Percentiles rank a stretch among this genome's conserved stretches.
phyloP scores from a whole-genome alignment of 1,140 invertebrate genomes.

The Batillaria attramentaria region DNA sequence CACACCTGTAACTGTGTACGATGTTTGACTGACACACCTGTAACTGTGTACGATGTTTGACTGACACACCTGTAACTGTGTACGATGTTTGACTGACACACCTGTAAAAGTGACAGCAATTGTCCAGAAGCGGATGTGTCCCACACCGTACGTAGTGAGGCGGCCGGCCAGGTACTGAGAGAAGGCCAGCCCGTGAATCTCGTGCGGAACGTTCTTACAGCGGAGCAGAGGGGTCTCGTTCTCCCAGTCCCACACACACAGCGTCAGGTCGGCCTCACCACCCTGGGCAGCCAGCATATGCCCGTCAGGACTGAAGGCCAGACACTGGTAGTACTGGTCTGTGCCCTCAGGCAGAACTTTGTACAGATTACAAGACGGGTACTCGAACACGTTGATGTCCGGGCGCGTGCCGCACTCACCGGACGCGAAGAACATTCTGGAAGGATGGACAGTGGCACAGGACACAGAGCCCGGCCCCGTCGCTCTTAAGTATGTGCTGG shows the following conservation, averaged over 20 bases:
- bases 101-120: slow-evolving; percentile 90
- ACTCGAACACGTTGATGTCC: slow-evolving; percentile 60
- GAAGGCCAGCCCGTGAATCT: slow-evolving; percentile 82
- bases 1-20: too few species aligned
- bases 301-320: slow-evolving; percentile 83
- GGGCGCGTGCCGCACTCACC: slow-evolving; percentile 36
- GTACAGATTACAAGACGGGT: slow-evolving; percentile 71
- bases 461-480: slow-evolving; percentile 25
- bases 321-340: slow-evolving; percentile 77
- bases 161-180: slow-evolving; percentile 81
- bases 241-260: slow-evolving; percentile 90
- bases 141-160: slow-evolving; percentile 81
- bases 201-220: slow-evolving; percentile 81
- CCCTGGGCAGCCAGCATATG: slow-evolving; percentile 84
- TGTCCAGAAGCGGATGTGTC: slow-evolving; percentile 93
- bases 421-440: slow-evolving; percentile 30
- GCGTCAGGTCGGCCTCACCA: slow-evolving; percentile 84
- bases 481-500: background rate
- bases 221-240: slow-evolving; percentile 80
- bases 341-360: slow-evolving; percentile 80
- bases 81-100: too few species aligned
- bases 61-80: too few species aligned
- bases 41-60: too few species aligned
- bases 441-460: slow-evolving; percentile 26
- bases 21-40: too few species aligned